phyloP scores from a whole-genome alignment of 1,140 invertebrate genomes.

The Scaptomyza pallida region DNA sequence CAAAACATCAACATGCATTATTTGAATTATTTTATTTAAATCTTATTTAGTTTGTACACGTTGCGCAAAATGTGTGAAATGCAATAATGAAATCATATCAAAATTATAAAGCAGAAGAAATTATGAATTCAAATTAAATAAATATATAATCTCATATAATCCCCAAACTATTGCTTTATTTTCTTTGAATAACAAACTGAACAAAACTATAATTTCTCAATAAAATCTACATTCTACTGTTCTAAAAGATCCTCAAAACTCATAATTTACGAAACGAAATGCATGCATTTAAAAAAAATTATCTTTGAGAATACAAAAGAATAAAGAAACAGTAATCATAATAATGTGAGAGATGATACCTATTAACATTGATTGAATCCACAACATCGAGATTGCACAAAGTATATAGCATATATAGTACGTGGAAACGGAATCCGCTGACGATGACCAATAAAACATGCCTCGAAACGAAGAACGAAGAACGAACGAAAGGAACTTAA shows the following conservation, averaged over 20 bases:
- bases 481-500: constrained; percentile 66
- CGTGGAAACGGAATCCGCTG: constrained; percentile 35
- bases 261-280: background rate
- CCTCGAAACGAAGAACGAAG: constrained; percentile 67
- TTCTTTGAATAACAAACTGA: background rate
- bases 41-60: constrained; percentile 51
- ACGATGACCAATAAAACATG: constrained; percentile 63
- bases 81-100: background rate
- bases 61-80: constrained; percentile 44
- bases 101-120: constrained; percentile 16
- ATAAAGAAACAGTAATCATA: constrained; percentile 17
- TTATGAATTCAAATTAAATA: background rate
- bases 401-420: constrained; percentile 40
- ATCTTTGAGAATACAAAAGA: constrained; percentile 12
- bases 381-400: constrained; percentile 83
- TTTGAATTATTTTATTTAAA: constrained; percentile 43
- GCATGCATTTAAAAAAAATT: background rate
- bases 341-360: constrained; percentile 60
- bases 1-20: constrained; percentile 79
- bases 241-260: no score
- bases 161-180: no score
- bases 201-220: no score
- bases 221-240: no score
- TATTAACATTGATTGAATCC: constrained; percentile 76
- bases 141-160: background rate